phyloP scores from a whole-genome alignment of 2,797 vertebrate genomes.

The Chlorospingus semifuscus region DNA sequence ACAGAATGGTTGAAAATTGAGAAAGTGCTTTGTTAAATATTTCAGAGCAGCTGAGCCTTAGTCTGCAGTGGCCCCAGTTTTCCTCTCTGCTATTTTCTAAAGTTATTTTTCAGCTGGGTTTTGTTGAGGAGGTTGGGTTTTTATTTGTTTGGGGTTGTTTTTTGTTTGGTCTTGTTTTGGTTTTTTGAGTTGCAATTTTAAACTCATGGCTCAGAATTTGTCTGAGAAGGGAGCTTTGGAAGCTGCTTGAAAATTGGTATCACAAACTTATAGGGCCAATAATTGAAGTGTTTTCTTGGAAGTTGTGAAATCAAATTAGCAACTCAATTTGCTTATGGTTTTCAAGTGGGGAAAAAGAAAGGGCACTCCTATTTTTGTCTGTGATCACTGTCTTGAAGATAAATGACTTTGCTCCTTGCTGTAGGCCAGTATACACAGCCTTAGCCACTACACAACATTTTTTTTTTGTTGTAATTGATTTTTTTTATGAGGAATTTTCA shows the following conservation, averaged over 20 bases:
- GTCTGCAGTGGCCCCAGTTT: not conserved
- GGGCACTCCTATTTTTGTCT: not conserved
- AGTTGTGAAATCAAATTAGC: slow-evolving; percentile 18
- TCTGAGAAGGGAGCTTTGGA: not conserved
- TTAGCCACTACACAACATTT: not conserved
- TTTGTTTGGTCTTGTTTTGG: not conserved
- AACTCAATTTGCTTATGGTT: slow-evolving; percentile 13
- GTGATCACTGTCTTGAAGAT: slow-evolving; percentile 41
- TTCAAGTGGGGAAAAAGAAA: not conserved
- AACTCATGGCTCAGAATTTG: not conserved
- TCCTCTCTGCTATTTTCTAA: not conserved
- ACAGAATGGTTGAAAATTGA: not conserved
- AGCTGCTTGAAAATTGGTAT: not conserved
- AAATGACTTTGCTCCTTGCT: slow-evolving; percentile 32
- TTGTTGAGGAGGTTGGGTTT: not conserved
- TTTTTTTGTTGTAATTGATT: slow-evolving; percentile 51
- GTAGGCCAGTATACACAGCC: not conserved
- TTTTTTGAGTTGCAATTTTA: not conserved
- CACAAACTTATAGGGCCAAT: not conserved
- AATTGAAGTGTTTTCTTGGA: not conserved
- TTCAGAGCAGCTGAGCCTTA: not conserved
- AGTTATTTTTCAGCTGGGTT: not conserved
- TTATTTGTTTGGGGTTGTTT: not conserved
- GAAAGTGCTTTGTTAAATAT: not conserved
- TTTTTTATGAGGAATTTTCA: slow-evolving; percentile 65